Evolutionary conservation across 37 sponge, comb jelly and placozoan genomes (phyloP), one percentile per base, ranked within the genome.

Genomic region (Geodia barretti): DNA sequence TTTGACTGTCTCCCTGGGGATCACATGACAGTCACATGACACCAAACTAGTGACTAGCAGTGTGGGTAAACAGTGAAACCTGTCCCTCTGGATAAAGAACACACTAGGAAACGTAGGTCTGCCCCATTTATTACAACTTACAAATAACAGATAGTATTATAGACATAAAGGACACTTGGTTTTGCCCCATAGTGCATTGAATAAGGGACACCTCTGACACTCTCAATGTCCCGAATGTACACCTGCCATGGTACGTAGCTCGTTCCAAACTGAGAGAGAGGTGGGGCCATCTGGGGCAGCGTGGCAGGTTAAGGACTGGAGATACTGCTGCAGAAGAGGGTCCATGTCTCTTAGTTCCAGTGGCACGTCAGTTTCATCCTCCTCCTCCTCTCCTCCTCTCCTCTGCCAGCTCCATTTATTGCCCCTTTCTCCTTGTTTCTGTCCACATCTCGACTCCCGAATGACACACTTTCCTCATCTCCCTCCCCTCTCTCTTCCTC

Each of bases 181-280:
- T n/a, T n/a, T n/a, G n/a, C n/a, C n/a, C n/a, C n/a, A n/a, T n/a
- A n/a, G n/a, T n/a, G n/a, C n/a, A n/a, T n/a, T n/a, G n/a, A n/a
- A n/a, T n/a, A n/a, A n/a, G n/a, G n/a, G n/a, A n/a, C n/a, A n/a
- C n/a, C n/a, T n/a, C n/a, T n/a, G n/a, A n/a, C n/a, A n/a, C n/a
- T n/a, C n/a, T n/a, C n/a, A n/a, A n/a, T n/a, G 54, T 47, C 11
- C 11, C 7, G 7, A 47, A 7, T 23, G 23, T 38, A n/a, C 7
- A 72, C 73, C 73, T 72, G 47, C 29, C 47, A 72, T 20, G 36
- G 73, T 34, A n/a, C 39, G 73, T 23, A 72, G 25, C 21, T 72
- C 26, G 2, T 39, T 72, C 73, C 73, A 72, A 7, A 42, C 28
- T 4, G 34, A 7, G 33, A 32, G 31, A 33, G 68, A 68, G 29